Conservation (phyloP, 2,888 invertebrate species). For the Nomada ferruginata region DNA sequence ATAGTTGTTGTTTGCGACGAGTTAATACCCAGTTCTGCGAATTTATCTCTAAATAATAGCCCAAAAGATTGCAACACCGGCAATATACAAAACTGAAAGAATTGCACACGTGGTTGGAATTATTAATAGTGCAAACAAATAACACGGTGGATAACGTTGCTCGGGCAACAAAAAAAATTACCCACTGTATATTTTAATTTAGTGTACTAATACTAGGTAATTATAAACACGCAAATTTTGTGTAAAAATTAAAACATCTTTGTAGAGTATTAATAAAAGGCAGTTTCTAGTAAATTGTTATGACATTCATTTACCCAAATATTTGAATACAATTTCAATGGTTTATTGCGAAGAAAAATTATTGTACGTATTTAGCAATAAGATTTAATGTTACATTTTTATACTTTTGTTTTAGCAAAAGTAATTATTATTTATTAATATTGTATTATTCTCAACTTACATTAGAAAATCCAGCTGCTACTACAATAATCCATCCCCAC, state of each 20-base stretch:
- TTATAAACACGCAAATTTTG: too few species aligned
- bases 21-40: constrained; percentile 86
- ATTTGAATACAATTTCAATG: not conserved
- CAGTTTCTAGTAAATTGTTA: not conserved
- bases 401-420: too few species aligned
- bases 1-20: constrained; percentile 88
- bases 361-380: too few species aligned
- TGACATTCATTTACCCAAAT: too few species aligned
- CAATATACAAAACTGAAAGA: constrained; percentile 83
- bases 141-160: too few species aligned
- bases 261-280: not conserved
- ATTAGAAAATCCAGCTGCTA: constrained; percentile 90
- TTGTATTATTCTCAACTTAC: constrained; percentile 85
- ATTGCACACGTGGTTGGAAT: constrained; percentile 68
- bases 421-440: not conserved
- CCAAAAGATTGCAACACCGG: constrained; percentile 89
- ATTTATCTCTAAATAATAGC: constrained; percentile 88
- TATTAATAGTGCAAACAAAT: not conserved
- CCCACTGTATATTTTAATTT: not conserved
- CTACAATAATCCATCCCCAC: constrained; percentile 91
- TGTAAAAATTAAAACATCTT: not conserved
- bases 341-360: not conserved
- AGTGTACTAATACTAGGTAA: not conserved
- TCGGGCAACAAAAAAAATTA: not conserved
- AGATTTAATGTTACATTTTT: not conserved